Base-by-base conservation (phyloP, 2,797 vertebrate species). In the Acrossocheilus fasciatus region DNA sequence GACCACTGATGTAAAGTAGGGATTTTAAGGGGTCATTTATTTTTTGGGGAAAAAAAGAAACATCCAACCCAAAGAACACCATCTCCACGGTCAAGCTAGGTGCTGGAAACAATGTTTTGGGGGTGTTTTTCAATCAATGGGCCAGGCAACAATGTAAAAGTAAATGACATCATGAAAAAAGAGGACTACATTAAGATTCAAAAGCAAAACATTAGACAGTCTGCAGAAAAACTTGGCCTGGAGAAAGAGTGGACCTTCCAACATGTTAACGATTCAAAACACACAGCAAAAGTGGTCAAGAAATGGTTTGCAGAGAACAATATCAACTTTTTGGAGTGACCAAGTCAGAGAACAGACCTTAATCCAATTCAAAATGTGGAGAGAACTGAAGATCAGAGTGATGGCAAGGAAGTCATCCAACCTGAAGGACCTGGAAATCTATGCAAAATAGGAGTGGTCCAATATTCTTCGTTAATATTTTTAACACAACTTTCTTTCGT, bases 121-220 rank as follows among this genome's bases (percentile, higher is more conserved):
- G 6, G 36, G 30, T 70, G 36, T 36, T 70, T 74, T 72, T 50
- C 39, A 45, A n/a, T 5, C 43, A 74, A 7, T 39, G 34, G 17
- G 68, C 68, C 69, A 70, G 36, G 69, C 36, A 70, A 23, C 36
- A 39, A 23, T 70, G 69, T 70, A 70, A 70, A 70, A 43, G 14
- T 41, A 70, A 75, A 75, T 75, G 45, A 12, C 6, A 50, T 75
- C 43, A 75, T 30, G 36, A 74, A 8, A 74, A 30, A 20, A 76
- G n/a, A 23, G 18, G 20, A 70, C 36, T 70, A 18, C 36, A 70
- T 70, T 70, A 70, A 70, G 36, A 70, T 70, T 70, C 73, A 17
- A 6, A 1, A 76, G 45, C n/a, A 52, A 76, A 76, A 50, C 47
- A 43, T 72, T 10, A 14, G 5, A 72, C 20, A 12, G 17, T 43